Evolutionary conservation across 2,797 vertebrate species (phyloP).

Genomic region (Rhynchonycteris naso): DNA sequence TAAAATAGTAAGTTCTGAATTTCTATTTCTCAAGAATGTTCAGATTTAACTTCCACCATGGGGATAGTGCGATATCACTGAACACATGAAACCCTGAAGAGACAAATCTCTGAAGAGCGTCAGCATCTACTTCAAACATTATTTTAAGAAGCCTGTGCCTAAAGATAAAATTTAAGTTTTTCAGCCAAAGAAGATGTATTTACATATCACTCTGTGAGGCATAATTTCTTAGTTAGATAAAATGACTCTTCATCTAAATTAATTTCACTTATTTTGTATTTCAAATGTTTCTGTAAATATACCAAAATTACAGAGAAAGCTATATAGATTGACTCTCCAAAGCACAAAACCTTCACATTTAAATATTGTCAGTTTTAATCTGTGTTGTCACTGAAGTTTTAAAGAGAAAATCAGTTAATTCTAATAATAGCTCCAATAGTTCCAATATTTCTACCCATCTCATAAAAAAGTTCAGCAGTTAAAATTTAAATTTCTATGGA

Average conservation of each 20-base stretch:
- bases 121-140: neutral
- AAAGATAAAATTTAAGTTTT: neutral
- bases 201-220: neutral
- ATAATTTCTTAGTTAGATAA: neutral
- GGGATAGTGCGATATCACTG: neutral
- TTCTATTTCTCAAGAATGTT: slow-evolving; percentile 26
- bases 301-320: neutral
- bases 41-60: neutral
- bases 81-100: neutral
- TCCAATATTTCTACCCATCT: neutral
- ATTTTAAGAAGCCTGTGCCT: neutral
- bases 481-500: neutral
- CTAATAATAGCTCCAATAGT: neutral
- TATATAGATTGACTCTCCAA: neutral
- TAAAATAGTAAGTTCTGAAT: slow-evolving; percentile 51
- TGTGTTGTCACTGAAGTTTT: neutral
- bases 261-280: neutral
- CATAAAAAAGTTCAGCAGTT: neutral
- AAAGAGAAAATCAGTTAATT: slow-evolving; percentile 12
- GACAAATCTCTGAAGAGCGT: neutral
- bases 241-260: neutral
- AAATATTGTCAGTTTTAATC: neutral
- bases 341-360: neutral
- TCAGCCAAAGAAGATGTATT: neutral
- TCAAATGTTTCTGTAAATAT: neutral